Evolutionary conservation across 2,888 invertebrate genomes (phyloP).

Genomic region (Campaea margaritaria): DNA sequence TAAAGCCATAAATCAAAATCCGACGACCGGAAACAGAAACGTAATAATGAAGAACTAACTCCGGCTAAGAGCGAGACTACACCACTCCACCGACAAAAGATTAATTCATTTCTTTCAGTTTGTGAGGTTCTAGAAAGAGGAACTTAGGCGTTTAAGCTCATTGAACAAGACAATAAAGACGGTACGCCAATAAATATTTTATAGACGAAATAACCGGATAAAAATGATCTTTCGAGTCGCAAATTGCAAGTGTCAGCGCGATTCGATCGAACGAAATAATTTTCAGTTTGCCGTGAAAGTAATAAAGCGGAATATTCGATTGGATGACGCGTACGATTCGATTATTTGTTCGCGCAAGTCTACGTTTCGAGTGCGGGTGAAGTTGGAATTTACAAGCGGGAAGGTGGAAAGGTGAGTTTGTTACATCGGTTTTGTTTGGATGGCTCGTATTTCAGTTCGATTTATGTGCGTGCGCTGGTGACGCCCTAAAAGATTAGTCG

Average conservation of each 20-base stretch:
- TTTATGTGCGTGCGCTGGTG: conserved; percentile 83
- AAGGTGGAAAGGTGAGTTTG: conserved; percentile 66
- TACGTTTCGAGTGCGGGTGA: conserved; percentile 46
- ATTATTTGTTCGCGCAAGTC: conserved; percentile 61
- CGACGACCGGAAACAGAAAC: conserved; percentile 78
- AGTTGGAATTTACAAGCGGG: conserved; percentile 69
- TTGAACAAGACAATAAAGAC: conserved; percentile 42
- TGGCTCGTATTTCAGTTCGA: conserved; percentile 73
- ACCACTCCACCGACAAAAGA: conserved; percentile 52
- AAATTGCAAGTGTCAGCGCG: conserved; percentile 56
- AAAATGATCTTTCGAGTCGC: conserved; percentile 43
- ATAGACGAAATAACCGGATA: conserved; percentile 39
- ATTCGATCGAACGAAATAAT: conserved; percentile 52
- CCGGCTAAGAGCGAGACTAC: conserved; percentile 59
- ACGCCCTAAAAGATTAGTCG: conserved; percentile 81
- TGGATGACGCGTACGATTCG: conserved; percentile 59
- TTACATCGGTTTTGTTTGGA: conserved; percentile 63
- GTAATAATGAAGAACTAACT: conserved; percentile 79
- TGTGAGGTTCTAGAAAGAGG: conserved; percentile 37
- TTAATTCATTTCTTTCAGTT: conserved; percentile 64
- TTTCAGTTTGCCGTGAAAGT: conserved; percentile 53
- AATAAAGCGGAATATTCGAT: conserved; percentile 62
- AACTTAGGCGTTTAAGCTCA: conserved; percentile 38
- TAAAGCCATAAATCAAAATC: conserved; percentile 84
- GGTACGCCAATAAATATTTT: conserved; percentile 42